Evolutionary conservation across 2,888 invertebrate species (phyloP).

Genomic region (Mythimna vitellina): DNA sequence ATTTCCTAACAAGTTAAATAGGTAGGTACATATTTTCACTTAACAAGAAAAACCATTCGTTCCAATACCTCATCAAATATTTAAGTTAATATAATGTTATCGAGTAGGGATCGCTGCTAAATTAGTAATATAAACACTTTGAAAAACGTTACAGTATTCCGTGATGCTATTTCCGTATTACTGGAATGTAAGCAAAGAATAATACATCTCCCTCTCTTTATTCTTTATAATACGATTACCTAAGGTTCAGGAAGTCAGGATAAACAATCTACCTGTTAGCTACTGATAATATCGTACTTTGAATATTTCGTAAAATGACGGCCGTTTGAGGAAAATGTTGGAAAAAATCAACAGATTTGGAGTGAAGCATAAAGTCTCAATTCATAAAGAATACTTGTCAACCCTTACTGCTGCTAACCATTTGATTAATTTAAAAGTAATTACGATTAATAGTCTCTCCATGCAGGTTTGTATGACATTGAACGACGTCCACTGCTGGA

Average conservation of each 20-base stretch:
- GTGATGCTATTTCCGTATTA: slow-evolving; percentile 19
- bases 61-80: slow-evolving; percentile 36
- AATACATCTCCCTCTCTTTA: not conserved
- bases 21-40: slow-evolving; percentile 16
- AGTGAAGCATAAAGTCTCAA: too few relatives aligned
- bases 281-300: not conserved
- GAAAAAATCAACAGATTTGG: not conserved
- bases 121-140: slow-evolving; percentile 49
- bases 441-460: too few relatives aligned
- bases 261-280: slow-evolving; percentile 1
- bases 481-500: too few relatives aligned
- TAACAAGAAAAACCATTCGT: slow-evolving; percentile 4
- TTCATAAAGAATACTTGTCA: too few relatives aligned
- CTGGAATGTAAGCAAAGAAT: slow-evolving; percentile 1
- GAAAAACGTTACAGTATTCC: slow-evolving; percentile 18
- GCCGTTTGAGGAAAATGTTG: not conserved
- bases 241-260: not conserved
- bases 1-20: slow-evolving; percentile 12
- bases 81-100: slow-evolving; percentile 43
- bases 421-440: too few relatives aligned
- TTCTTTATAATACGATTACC: slow-evolving; percentile 26
- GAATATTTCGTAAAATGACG: not conserved
- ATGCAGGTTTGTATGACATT: too few relatives aligned
- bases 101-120: slow-evolving; percentile 4
- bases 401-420: too few relatives aligned